A percentile compares a stretch with the other conserved stretches of the same genome.
Evolutionary conservation across 2,113 vertebrate genomes (phyloP).

Genomic region (Vimba vimba): DNA sequence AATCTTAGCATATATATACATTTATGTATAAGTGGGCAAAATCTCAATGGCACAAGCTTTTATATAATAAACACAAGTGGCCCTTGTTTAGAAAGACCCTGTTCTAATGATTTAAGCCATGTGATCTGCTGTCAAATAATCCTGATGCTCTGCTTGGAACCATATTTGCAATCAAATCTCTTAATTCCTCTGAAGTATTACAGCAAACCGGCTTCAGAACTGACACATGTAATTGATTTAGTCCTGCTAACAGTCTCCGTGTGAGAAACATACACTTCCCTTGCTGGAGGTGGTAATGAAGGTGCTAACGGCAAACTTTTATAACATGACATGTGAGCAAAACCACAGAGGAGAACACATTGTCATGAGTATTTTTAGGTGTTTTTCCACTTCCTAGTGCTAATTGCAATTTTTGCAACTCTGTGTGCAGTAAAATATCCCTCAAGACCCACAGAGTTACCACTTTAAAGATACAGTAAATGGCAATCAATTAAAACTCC

Average conservation of each 20-base stretch:
- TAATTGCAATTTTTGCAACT: slow-evolving; percentile 53
- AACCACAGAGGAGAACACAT: background rate
- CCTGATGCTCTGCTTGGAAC: background rate
- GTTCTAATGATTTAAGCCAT: background rate
- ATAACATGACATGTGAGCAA: background rate
- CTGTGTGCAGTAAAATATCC: slow-evolving; percentile 20
- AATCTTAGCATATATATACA: too few relatives aligned
- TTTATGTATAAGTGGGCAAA: too few relatives aligned
- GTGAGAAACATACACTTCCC: slow-evolving; percentile 25
- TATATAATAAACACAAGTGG: too few relatives aligned
- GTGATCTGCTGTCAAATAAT: background rate
- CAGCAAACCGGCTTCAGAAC: background rate
- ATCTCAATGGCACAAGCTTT: too few relatives aligned
- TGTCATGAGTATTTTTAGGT: slow-evolving; percentile 19
- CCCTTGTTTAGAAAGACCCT: background rate
- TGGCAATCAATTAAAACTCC: slow-evolving; percentile 45
- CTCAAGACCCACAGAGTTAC: background rate
- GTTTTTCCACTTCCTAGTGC: slow-evolving; percentile 29
- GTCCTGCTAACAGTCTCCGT: background rate
- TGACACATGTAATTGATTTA: slow-evolving; percentile 13
- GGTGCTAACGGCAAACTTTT: background rate
- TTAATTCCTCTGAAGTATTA: background rate
- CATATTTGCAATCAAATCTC: background rate
- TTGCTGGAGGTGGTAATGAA: slow-evolving; percentile 9
- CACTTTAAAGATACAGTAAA: slow-evolving; percentile 23